Evolutionary conservation across 2,797 vertebrate species (phyloP), one percentile per base, ranked within the genome.

Genomic region (Falco rusticolus): DNA sequence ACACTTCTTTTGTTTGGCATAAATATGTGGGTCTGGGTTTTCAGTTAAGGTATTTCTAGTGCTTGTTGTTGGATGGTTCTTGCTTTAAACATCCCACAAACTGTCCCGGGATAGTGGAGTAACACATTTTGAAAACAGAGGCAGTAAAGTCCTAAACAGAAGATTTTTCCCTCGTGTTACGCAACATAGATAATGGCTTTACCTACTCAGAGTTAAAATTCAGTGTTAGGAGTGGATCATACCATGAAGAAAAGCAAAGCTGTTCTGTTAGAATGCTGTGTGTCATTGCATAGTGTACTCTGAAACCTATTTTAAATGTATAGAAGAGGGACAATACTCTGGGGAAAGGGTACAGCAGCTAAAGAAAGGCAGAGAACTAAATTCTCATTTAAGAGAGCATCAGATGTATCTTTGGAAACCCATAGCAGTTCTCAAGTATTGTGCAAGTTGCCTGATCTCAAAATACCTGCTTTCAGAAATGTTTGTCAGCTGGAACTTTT

Each of bases 281-380:
- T 60, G 22, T 28, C 71, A 8, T n/a, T 48, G 50, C 39, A n/a
- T 7, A 6, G 17, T 1, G 6, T 17, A 1, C 39, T 33, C 29
- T 57, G 60, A 45, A 59, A 9, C 31, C n/a, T 29, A 3, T 47
- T 59, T 13, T 15, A 56, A n/a, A 37, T 11, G 11, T 11, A 11
- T 0, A 13, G 18, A 59, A 70, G 28, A 37, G 17, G 16, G 31
- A 34, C n/a, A 41, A 0, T 13, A 37, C 11, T 5, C 41, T 5
- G 50, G 29, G 69, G 34, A 69, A 53, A 47, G 18, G 37, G 13
- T 39, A 6, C 54, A 93, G 45, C 50, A 66, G 50, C 79, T 88
- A 20, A 37, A 82, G 39, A 20, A 37, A 82, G 41, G 39, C 47
- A 56, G 48, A 66, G 31, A 65, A 24, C 33, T 33, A 5, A 66